Conservation (phyloP, 2,113 vertebrate genomes). For the Vidua macroura region DNA sequence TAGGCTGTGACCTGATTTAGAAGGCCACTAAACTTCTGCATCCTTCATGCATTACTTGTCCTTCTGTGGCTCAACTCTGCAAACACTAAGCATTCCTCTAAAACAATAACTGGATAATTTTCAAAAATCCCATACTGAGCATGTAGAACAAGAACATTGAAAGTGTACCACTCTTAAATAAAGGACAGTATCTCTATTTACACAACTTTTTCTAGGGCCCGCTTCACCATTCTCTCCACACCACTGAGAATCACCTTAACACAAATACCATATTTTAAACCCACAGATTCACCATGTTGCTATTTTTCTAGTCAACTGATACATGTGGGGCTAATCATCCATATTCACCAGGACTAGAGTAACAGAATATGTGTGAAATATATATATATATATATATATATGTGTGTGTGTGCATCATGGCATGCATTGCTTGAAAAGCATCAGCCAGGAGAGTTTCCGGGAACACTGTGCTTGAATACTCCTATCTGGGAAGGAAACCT, state of each 20-base stretch:
- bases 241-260: background rate
- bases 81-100: background rate
- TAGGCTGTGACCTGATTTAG: background rate
- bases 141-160: background rate
- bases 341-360: background rate
- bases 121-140: background rate
- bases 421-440: background rate
- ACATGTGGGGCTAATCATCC: background rate
- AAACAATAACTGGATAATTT: background rate
- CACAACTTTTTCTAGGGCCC: background rate
- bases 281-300: background rate
- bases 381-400: background rate
- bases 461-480: background rate
- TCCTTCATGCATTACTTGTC: background rate
- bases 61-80: background rate
- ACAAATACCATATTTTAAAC: background rate
- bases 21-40: background rate
- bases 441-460: background rate
- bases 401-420: background rate
- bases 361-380: background rate
- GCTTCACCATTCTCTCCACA: background rate
- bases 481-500: background rate
- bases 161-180: background rate
- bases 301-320: conserved; percentile 11
- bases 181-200: background rate